Percentiles rank a stretch among this genome's conserved stretches.
Conservation (phyloP, 2,888 invertebrate species). For the Ennomos quercinarius region DNA sequence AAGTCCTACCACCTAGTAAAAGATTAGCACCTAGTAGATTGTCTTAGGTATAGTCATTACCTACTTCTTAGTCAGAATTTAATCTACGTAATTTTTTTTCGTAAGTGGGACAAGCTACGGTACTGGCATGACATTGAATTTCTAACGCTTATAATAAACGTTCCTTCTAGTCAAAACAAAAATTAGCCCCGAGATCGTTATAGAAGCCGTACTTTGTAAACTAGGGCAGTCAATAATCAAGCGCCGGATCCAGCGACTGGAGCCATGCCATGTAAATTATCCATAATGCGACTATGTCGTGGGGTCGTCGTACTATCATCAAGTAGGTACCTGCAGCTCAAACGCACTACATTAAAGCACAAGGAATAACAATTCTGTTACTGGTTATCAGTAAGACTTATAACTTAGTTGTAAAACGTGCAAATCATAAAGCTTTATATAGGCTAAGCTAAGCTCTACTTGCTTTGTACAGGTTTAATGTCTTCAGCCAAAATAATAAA, state of each 20-base stretch:
- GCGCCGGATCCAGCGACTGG: conserved; percentile 16
- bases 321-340: conserved; percentile 35
- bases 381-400: background rate
- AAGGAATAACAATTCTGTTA: background rate
- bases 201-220: conserved; percentile 20
- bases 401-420: no score
- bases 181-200: conserved; percentile 11
- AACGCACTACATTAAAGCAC: conserved; percentile 35
- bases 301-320: conserved; percentile 36
- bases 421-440: no score
- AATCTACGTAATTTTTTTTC: no score
- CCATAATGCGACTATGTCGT: conserved; percentile 27
- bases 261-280: conserved; percentile 30
- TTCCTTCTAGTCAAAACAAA: conserved; percentile 8
- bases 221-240: conserved; percentile 26
- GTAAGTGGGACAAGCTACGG: no score
- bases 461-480: no score
- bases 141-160: background rate
- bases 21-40: no score
- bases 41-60: no score
- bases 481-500: no score
- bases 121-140: conserved; percentile 2
- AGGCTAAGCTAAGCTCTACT: no score
- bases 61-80: no score
- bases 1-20: no score